A percentile compares a stretch with the other conserved stretches of the same genome.
Evolutionary conservation across 2,113 vertebrate genomes (phyloP).

Genomic region (Herpetotheres cachinnans): DNA sequence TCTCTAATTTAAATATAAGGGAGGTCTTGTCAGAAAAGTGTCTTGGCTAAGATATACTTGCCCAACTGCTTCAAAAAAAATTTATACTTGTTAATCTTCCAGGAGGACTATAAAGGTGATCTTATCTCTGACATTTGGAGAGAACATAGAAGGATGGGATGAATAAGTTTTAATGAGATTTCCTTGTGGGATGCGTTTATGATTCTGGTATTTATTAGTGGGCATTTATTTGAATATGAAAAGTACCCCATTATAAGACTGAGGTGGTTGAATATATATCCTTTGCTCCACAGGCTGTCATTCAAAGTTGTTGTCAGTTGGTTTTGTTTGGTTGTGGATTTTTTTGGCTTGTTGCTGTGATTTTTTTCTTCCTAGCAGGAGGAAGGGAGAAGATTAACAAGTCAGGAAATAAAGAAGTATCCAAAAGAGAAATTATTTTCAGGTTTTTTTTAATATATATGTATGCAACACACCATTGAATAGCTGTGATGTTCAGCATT

Average conservation of each 20-base stretch:
- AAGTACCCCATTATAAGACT: neutral
- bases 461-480: neutral
- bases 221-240: constrained; percentile 49
- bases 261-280: constrained; percentile 15
- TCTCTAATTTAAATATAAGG: neutral
- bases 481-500: neutral
- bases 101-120: constrained; percentile 1
- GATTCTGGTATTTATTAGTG: constrained; percentile 49
- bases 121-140: constrained; percentile 39
- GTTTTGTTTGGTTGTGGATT: neutral
- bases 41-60: neutral
- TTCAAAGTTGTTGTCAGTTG: constrained; percentile 23
- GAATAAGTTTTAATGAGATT: constrained; percentile 45
- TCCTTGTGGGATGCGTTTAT: constrained; percentile 36
- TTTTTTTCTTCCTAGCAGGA: neutral
- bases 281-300: neutral
- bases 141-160: neutral
- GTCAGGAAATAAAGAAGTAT: neutral
- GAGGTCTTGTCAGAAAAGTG: neutral
- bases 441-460: neutral
- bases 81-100: neutral
- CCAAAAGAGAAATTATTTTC: neutral
- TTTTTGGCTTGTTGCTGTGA: neutral
- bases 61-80: neutral
- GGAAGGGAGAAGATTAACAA: neutral